Base-by-base conservation (phyloP, 1,140 invertebrate species). In the Sycophaga agraensis region DNA sequence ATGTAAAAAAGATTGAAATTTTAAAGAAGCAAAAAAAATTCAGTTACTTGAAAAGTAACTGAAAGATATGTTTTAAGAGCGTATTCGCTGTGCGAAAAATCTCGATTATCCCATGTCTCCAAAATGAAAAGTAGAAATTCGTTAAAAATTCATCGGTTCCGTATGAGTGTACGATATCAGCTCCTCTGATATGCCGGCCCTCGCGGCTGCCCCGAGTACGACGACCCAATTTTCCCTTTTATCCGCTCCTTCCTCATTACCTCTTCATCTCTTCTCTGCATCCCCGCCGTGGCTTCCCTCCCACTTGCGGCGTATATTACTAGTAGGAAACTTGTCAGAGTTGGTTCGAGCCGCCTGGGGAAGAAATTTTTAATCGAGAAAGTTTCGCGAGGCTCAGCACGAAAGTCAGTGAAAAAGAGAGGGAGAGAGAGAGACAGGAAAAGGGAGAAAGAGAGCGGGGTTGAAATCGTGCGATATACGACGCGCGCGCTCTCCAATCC, bases 281-380 rank as follows among this genome's bases (percentile, higher is more conserved):
- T 62, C 46, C 55, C 64, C 66, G 53, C 63, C 46, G 45, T 56
- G 62, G 59, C 67, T 69, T 74, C 43, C 6, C 24, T 26, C n/a
- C 42, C n/a, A n/a, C n/a, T n/a, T n/a, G n/a, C 19, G 19, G 28
- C 56, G 22, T 49, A 66, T 63, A 66, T 65, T 66, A 50, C 60
- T 54, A 65, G 64, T 51, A 70, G 63, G 64, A 67, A 74, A 73
- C 69, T 75, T 68, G 46, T 45, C 64, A 54, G 65, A 66, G 43
- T 34, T 28, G 8, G 35, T 66, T 66, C 56, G 61, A 69, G 68
- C 65, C 49, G 49, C 28, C 46, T 57, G 55, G 45, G 59, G 62
- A 73, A 69, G 68, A 71, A 73, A 75, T 75, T 75, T 75, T 77
- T 77, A 77, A 77, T 75, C 73, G 73, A 75, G 73, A 74, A 77